These are phyloP conservation scores for Hephaestus fuliginosus DNA, from an alignment of 2,797 vertebrate genomes.

Conservation along the genomic window DNA sequence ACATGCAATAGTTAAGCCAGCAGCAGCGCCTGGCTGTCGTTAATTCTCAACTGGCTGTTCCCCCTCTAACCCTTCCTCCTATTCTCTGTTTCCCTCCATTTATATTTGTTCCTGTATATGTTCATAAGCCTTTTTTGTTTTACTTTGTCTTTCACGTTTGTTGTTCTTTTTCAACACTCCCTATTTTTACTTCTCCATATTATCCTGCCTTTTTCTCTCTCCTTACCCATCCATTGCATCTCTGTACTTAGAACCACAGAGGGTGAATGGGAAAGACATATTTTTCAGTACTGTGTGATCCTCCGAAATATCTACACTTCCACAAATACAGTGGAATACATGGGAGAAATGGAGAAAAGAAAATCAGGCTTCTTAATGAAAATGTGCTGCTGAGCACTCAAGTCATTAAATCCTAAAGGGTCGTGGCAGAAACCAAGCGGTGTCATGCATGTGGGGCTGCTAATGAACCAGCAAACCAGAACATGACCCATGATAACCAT, in stretches of 20 bases:
- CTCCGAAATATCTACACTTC: background rate
- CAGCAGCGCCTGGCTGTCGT: constrained; percentile 70
- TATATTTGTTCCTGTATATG: constrained; percentile 15
- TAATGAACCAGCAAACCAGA: constrained; percentile 60
- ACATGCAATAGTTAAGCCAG: constrained; percentile 82
- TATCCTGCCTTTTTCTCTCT: background rate
- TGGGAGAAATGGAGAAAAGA: background rate
- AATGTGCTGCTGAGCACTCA: constrained; percentile 7
- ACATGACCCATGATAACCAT: constrained; percentile 54
- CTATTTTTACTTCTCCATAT: background rate
- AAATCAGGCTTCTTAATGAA: background rate
- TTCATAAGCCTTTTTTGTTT: constrained; percentile 21
- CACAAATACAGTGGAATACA: constrained; percentile 6
- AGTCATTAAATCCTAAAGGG: constrained; percentile 34
- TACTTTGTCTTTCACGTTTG: background rate
- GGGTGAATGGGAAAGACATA: constrained; percentile 8
- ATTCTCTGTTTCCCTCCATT: constrained; percentile 39
- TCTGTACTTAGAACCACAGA: background rate
- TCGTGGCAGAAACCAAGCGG: constrained; percentile 25
- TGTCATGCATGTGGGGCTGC: constrained; percentile 26
- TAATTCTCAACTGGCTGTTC: constrained; percentile 56
- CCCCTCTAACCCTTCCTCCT: constrained; percentile 35
- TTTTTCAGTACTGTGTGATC: constrained; percentile 16
- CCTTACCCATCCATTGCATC: background rate
- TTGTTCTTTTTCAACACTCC: background rate